These are phyloP conservation scores for Panorpa germanica DNA, from an alignment of 2,888 invertebrate genomes.

Conservation along the genomic window DNA sequence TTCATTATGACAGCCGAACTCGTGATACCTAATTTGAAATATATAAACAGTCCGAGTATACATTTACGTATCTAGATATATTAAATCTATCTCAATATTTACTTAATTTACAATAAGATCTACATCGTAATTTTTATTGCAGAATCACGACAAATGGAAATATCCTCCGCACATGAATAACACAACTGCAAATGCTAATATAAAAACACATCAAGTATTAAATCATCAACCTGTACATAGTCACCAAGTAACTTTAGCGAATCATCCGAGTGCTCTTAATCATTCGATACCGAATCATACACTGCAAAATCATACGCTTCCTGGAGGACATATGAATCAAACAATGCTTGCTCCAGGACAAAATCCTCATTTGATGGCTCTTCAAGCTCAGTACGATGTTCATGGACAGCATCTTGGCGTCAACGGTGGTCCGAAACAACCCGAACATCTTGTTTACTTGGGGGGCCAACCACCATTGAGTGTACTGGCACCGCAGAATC, in stretches of 20 bases:
- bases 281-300: slow-evolving; percentile 23
- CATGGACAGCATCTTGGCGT: slow-evolving; percentile 11
- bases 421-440: slow-evolving; percentile 14
- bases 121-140: slow-evolving; percentile 23
- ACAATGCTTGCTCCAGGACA: slow-evolving; percentile 16
- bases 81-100: slow-evolving; percentile 1
- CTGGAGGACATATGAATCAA: slow-evolving; percentile 19
- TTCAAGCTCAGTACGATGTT: not conserved
- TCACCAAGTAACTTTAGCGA: slow-evolving; percentile 15
- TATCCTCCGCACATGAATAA: slow-evolving; percentile 41
- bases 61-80: slow-evolving; percentile 1
- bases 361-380: no score
- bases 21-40: not conserved
- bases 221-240: slow-evolving; percentile 31
- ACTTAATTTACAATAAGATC: slow-evolving; percentile 2
- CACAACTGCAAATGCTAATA: slow-evolving; percentile 25
- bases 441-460: slow-evolving; percentile 22
- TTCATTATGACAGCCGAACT: no score
- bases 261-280: slow-evolving; percentile 17
- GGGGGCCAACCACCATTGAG: slow-evolving; percentile 22
- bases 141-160: slow-evolving; percentile 80
- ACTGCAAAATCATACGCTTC: slow-evolving; percentile 23
- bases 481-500: slow-evolving; percentile 23
- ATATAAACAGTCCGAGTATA: slow-evolving; percentile 1
- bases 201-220: slow-evolving; percentile 24